phyloP scores from a whole-genome alignment of 2,797 vertebrate species.

The Hippocampus kuda region DNA sequence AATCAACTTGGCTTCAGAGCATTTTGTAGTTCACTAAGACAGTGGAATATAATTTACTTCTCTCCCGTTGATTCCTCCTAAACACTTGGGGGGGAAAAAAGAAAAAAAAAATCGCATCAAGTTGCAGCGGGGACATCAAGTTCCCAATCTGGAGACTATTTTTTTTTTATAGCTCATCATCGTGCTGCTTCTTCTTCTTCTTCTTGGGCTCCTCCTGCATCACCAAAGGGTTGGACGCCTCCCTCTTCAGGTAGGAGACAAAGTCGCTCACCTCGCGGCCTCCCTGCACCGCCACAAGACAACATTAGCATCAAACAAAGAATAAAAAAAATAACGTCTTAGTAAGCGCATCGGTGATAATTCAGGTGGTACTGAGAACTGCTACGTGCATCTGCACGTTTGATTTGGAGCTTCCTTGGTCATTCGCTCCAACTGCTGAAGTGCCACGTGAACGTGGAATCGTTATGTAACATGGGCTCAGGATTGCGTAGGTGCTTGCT shows the following conservation, averaged over 20 bases:
- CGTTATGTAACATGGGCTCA: too few relatives aligned
- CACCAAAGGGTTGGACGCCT: conserved; percentile 77
- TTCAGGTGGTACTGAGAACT: too few relatives aligned
- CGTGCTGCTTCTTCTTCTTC: conserved; percentile 79
- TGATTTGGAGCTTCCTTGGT: too few relatives aligned
- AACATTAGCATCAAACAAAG: too few relatives aligned
- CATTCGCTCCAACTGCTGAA: too few relatives aligned
- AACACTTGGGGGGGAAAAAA: conserved; percentile 19
- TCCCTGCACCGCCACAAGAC: conserved; percentile 64
- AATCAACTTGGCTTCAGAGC: conserved; percentile 61
- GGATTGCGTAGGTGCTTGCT: too few relatives aligned
- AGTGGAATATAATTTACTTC: conserved; percentile 69
- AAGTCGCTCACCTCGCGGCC: conserved; percentile 94
- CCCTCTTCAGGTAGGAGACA: conserved; percentile 85
- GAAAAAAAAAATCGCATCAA: conserved; percentile 26
- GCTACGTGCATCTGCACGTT: too few relatives aligned
- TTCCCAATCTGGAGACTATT: neutral
- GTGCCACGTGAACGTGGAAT: too few relatives aligned
- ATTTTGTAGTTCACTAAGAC: conserved; percentile 66
- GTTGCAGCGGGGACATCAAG: neutral
- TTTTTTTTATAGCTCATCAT: conserved; percentile 73
- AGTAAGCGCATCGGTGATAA: too few relatives aligned
- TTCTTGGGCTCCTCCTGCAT: conserved; percentile 80
- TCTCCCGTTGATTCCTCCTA: conserved; percentile 35
- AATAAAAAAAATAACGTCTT: too few relatives aligned